A percentile compares a stretch with the other conserved stretches of the same genome.
phyloP scores from a whole-genome alignment of 2,113 vertebrate species.

The Muntiacus reevesi region DNA sequence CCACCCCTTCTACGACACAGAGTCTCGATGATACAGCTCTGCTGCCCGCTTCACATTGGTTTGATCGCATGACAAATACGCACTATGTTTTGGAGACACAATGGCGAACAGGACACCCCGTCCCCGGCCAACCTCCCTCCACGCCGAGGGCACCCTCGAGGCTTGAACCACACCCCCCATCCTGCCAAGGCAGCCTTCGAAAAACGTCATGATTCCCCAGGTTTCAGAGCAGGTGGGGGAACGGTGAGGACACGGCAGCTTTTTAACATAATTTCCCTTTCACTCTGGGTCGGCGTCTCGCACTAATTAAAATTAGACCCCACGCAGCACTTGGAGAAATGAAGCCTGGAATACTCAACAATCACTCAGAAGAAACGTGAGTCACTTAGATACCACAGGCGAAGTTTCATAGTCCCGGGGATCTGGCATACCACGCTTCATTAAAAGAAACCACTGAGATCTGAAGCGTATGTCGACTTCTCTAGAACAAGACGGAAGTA shows the following conservation, averaged over 20 bases:
- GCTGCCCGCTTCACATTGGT: not conserved
- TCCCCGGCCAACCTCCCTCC: not conserved
- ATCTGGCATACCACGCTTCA: not conserved
- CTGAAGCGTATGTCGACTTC: not conserved
- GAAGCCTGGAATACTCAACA: not conserved
- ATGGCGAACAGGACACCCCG: not conserved
- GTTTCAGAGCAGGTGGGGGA: not conserved
- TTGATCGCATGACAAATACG: not conserved
- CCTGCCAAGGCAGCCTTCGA: not conserved
- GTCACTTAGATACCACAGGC: not conserved
- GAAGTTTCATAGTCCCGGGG: not conserved
- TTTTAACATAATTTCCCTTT: slow-evolving; percentile 13
- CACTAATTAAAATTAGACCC: slow-evolving; percentile 35
- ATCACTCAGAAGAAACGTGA: not conserved
- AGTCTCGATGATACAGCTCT: not conserved
- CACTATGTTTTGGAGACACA: not conserved
- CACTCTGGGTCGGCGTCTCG: not conserved
- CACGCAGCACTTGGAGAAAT: not conserved
- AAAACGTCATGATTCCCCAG: not conserved
- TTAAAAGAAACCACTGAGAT: not conserved
- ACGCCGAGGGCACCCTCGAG: fast-evolving
- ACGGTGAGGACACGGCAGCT: not conserved
- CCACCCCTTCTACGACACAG: not conserved
- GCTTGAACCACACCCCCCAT: not conserved
- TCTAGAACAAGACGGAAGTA: not conserved